These are phyloP conservation scores for Zophobas morio DNA, from an alignment of 1,140 invertebrate species.

Conservation along the genomic window DNA sequence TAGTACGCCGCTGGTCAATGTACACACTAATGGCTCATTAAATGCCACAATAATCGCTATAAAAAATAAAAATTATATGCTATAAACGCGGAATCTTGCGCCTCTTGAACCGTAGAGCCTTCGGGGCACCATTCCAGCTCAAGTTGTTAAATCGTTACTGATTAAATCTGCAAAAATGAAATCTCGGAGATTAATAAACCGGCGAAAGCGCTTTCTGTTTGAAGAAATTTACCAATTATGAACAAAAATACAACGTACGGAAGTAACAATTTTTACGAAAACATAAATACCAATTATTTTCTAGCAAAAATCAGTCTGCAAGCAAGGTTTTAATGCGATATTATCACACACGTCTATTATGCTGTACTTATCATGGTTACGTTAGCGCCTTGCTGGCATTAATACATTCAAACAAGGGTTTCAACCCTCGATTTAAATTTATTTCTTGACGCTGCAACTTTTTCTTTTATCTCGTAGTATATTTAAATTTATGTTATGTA, in stretches of 20 bases:
- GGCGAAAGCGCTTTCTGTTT: background rate
- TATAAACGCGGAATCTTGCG: background rate
- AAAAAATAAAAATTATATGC: slow-evolving; percentile 14
- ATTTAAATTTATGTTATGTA: slow-evolving; percentile 18
- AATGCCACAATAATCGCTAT: background rate
- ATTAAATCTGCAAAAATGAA: slow-evolving; percentile 11
- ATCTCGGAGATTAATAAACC: slow-evolving; percentile 22
- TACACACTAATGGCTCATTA: background rate
- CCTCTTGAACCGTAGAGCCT: slow-evolving; percentile 12
- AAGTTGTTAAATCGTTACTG: slow-evolving; percentile 8
- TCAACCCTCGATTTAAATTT: slow-evolving; percentile 2
- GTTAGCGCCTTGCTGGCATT: background rate
- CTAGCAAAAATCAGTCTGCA: too few relatives aligned
- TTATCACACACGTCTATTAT: too few relatives aligned
- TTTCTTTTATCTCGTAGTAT: background rate
- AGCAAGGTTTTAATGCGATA: too few relatives aligned
- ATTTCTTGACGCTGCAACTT: background rate
- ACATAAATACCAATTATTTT: too few relatives aligned
- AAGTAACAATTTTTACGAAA: background rate
- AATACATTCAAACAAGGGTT: background rate
- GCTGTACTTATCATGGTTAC: background rate
- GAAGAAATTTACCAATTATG: slow-evolving; percentile 4
- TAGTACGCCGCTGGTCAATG: too few relatives aligned
- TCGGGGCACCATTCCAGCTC: background rate
- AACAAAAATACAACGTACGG: background rate